phyloP scores from a whole-genome alignment of 2,113 vertebrate species.

The Corythornis cristatus region DNA sequence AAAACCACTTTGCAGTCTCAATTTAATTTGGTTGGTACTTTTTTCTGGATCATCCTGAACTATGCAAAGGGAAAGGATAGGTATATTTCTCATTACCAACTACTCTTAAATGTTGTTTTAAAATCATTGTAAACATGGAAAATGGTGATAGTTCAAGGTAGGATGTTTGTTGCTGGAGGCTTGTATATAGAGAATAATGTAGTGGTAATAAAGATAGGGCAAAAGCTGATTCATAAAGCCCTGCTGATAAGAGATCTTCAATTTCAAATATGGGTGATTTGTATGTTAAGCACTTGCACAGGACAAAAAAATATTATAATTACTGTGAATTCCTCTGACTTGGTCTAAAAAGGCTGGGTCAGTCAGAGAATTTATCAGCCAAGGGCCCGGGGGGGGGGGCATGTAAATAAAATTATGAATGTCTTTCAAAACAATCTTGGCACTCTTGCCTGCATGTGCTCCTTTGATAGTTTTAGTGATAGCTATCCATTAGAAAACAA shows the following conservation, averaged over 20 bases:
- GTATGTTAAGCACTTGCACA: not conserved
- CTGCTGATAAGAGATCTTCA: conserved; percentile 18
- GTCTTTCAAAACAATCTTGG: not conserved
- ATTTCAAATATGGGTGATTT: not conserved
- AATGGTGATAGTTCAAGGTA: not conserved
- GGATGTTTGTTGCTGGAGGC: not conserved
- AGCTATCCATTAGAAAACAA: not conserved
- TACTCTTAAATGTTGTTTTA: not conserved
- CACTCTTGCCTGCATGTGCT: not conserved
- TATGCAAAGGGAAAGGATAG: not conserved
- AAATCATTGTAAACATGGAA: not conserved
- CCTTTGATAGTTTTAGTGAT: not conserved
- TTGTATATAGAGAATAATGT: not conserved
- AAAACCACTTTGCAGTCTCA: not conserved
- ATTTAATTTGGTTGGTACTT: not conserved
- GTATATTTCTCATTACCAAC: not conserved
- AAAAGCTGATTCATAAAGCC: conserved; percentile 36
- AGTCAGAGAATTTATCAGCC: not conserved
- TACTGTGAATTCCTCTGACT: not conserved
- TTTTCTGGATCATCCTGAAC: not conserved
- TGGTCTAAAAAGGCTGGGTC: not conserved
- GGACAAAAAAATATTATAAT: not conserved
- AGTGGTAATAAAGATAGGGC: not conserved
- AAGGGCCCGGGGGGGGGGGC: not conserved
- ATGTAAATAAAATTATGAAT: not conserved